Evolutionary conservation across 2,888 invertebrate species (phyloP), one percentile per base, ranked within the genome.

Genomic region (Drosophila nr. fundita): DNA sequence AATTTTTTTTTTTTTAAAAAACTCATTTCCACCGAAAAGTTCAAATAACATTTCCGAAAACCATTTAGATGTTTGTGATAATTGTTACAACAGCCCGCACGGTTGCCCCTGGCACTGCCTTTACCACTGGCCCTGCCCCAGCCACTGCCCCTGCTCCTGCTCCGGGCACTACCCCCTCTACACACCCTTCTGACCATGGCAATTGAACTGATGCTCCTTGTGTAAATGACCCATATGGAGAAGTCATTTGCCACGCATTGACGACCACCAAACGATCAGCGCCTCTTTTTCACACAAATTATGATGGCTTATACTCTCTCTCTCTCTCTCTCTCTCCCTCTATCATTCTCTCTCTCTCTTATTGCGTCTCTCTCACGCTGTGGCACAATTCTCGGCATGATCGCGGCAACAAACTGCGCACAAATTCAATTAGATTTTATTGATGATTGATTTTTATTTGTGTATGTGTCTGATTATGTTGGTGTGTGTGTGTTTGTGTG

Each of bases 391-490:
- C 65, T 59, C 68, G 49, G 60, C 40, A 42, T 34, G 74, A 74
- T 69, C 68, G 81, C n/a, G 66, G 73, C 71, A 68, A 60, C 73
- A 40, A 73, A 76, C 61, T 49, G 54, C 75, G 71, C 65, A 68
- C 79, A 87, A 89, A 89, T 89, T 89, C 89, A 89, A 89, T 89
- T 89, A 90, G 82, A 82, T 76, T 89, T 90, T 89, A 89, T 89
- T 89, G 86, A 77, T 86, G 84, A 87, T 89, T 90, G 86, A 90
- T 89, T 89, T 83, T 83, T 53, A 30, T 66, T 63, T 57, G 54
- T 67, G 57, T 54, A 42, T 72, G 59, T 54, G 45, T 40, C 0
- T 48, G 53, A 53, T 24, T 58, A n/a, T 54, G 40, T 49, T 34
- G 38, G 48, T 30, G 24, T 40, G 34, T 53, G 30, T 42, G 42